A percentile compares a stretch with the other conserved stretches of the same genome.
Evolutionary conservation across 2,797 vertebrate species (phyloP).

Genomic region (Strix occidentalis): DNA sequence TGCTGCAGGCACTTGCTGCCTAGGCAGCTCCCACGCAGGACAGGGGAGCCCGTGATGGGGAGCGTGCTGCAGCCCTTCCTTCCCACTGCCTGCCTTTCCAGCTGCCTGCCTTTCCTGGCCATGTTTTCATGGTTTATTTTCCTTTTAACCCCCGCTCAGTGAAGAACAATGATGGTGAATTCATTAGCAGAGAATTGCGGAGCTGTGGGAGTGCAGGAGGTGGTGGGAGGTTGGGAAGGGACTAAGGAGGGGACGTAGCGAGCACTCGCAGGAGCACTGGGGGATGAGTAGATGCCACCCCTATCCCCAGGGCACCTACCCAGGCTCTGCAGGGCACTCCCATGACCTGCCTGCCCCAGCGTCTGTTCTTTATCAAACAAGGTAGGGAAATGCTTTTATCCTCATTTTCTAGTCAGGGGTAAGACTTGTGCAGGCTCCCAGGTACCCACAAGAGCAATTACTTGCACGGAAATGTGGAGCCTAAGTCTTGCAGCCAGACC

Average conservation of each 20-base stretch:
- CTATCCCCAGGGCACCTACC: not conserved
- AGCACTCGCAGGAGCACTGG: not conserved
- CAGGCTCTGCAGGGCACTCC: not conserved
- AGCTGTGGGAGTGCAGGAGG: not conserved
- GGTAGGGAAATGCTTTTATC: not conserved
- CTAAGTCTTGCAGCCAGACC: not conserved
- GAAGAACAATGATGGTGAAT: not conserved
- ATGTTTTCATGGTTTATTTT: not conserved
- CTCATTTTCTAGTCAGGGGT: not conserved
- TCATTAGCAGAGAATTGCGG: not conserved
- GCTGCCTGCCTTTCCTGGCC: not conserved
- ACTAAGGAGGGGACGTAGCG: accelerated
- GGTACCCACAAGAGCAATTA: not conserved
- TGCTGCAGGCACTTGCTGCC: not conserved
- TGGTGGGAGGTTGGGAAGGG: not conserved
- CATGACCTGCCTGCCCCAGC: too few species aligned
- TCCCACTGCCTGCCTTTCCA: not conserved
- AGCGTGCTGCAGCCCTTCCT: not conserved
- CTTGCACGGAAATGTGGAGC: not conserved
- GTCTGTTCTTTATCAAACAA: not conserved
- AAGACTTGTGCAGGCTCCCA: not conserved
- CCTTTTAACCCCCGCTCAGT: not conserved
- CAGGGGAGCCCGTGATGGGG: not conserved
- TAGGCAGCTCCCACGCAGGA: not conserved
- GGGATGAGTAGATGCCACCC: not conserved